Conservation (phyloP, 2,888 invertebrate genomes). For the Sphecodes monilicornis region DNA sequence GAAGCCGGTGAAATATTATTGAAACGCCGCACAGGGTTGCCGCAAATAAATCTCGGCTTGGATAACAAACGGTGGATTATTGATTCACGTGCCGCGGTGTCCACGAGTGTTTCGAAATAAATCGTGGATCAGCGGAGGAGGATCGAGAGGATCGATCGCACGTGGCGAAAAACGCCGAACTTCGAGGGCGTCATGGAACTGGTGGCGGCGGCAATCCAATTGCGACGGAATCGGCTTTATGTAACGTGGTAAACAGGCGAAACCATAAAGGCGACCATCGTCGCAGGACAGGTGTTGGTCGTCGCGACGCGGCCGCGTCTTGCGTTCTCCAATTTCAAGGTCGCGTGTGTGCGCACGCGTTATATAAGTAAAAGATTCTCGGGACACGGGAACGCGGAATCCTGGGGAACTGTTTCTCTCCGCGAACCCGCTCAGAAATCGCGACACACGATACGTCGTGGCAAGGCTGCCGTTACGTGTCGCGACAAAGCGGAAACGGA, state of each 20-base stretch:
- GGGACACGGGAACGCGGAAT: constrained; percentile 30
- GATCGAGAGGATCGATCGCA: not conserved
- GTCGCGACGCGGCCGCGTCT: constrained; percentile 5
- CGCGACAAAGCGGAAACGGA: constrained; percentile 24
- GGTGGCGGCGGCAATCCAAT: constrained; percentile 40
- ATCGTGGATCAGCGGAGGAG: not conserved
- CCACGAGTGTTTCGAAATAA: not conserved
- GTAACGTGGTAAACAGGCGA: constrained; percentile 51
- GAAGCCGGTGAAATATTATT: not conserved
- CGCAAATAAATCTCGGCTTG: not conserved
- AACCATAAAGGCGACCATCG: constrained; percentile 52
- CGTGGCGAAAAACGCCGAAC: not conserved
- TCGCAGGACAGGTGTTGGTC: constrained; percentile 16
- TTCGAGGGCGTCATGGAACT: constrained; percentile 19
- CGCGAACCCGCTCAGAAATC: constrained; percentile 10
- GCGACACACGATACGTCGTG: constrained; percentile 11
- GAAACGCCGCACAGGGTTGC: not conserved
- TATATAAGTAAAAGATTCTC: constrained; percentile 33
- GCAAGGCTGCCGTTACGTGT: constrained; percentile 20
- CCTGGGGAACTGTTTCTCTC: constrained; percentile 15
- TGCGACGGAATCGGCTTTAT: constrained; percentile 53
- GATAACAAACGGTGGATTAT: not conserved
- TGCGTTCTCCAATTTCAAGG: constrained; percentile 56
- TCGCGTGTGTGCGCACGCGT: constrained; percentile 10
- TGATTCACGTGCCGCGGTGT: not conserved